phyloP scores from a whole-genome alignment of 2,797 vertebrate species.

The Pachyuromys duprasi region DNA sequence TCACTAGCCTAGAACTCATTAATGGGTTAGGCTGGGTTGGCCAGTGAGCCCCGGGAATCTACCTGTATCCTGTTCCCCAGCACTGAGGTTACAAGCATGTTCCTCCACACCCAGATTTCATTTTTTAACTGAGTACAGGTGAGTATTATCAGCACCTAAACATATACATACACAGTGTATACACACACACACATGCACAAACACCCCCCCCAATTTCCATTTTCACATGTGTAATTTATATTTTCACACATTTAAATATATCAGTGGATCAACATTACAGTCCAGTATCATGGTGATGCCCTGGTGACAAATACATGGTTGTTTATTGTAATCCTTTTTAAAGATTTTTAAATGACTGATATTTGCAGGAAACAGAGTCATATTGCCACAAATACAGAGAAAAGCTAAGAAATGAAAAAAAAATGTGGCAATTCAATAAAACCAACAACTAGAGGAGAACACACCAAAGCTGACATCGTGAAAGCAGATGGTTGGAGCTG shows the following conservation, averaged over 20 bases:
- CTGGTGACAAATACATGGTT: background rate
- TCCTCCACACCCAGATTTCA: background rate
- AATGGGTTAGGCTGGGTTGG: background rate
- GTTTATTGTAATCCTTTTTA: background rate
- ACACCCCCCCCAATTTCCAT: background rate
- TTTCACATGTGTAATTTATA: background rate
- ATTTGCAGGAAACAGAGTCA: background rate
- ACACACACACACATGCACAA: background rate
- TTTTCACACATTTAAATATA: background rate
- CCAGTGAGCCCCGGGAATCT: background rate
- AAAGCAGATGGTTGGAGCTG: background rate
- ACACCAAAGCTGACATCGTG: background rate
- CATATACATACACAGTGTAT: background rate
- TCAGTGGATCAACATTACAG: background rate
- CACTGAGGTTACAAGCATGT: background rate
- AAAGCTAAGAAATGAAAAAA: conserved; percentile 25
- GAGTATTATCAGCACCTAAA: background rate
- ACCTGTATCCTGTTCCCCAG: background rate
- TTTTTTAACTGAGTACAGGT: background rate
- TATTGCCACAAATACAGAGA: background rate
- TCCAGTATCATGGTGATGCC: background rate
- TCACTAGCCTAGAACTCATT: background rate
- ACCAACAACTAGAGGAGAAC: background rate
- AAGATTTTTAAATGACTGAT: conserved; percentile 7
- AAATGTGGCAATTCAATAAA: background rate